Base-by-base conservation (phyloP, 2,797 vertebrate species). In the Poeciliopsis infans region DNA sequence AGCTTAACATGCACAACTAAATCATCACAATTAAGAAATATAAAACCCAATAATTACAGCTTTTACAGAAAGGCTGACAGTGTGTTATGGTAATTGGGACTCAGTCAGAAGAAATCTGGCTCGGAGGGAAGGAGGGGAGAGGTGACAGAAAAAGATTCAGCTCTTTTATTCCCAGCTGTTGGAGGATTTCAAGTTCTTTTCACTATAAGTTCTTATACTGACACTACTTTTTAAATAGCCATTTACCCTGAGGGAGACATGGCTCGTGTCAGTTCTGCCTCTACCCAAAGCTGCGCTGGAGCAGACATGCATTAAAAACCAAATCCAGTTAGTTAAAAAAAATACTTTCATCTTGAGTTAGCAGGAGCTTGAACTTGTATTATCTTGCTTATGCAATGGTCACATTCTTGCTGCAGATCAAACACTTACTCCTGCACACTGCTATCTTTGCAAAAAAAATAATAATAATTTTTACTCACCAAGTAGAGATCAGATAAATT, bases 111-210 rank as follows among this genome's bases (percentile, higher is more conserved):
- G 78, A 59, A 61, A 72, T 82, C 28, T 80, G 77, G 69, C 75
- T 83, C 43, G 28, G 80, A 79, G 69, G 69, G 43, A 79, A 75
- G 75, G 16, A 72, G 76, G 53, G 55, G 36, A 61, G 85, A 84
- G 81, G 72, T 76, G 74, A 76, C 61, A 82, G 69, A 71, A 75
- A 79, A 68, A 76, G 53, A 78, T 70, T 6, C 28, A 64, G 78
- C 46, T 70, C 77, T 73, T 77, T 80, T 82, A 78, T 81, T 80
- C 85, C 85, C 86, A 81, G 82, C 85, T 87, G 83, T 71, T 72
- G 71, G 79, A 89, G 82, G 90, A 93, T 92, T 93, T 90, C 83
- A 85, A 82, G 85, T 86, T 92, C 80, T 81, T 91, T 86, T 90
- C 79, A 79, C 72, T 80, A 71, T 7, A 74, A 84, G 59, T 76